Evolutionary conservation across 2,113 vertebrate genomes (phyloP).

Genomic region (Addax nasomaculatus): DNA sequence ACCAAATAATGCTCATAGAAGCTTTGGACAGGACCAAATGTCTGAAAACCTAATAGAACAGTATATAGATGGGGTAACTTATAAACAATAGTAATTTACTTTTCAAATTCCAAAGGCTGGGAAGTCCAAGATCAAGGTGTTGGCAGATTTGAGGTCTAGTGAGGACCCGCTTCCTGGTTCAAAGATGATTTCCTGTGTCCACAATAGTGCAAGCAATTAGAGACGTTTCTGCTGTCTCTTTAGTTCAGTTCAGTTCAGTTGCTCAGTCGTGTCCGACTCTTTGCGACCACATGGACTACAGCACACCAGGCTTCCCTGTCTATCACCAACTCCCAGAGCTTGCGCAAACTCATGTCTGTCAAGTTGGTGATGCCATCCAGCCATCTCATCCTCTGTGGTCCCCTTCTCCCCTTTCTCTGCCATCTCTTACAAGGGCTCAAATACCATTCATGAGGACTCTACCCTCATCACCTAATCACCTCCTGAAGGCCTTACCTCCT

Average conservation of each 20-base stretch:
- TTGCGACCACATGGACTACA: fast-evolving
- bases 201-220: not conserved
- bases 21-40: not conserved
- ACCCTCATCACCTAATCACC: not conserved
- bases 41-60: not conserved
- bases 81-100: not conserved
- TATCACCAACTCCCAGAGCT: not conserved
- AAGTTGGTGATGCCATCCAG: not conserved
- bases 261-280: not conserved
- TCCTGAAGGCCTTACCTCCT: not conserved
- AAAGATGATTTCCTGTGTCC: not conserved
- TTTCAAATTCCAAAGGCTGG: not conserved
- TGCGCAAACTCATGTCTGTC: not conserved
- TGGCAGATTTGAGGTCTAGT: not conserved
- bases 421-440: not conserved
- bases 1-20: not conserved
- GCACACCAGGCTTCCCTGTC: not conserved
- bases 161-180: not conserved
- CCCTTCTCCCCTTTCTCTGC: not conserved
- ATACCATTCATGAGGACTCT: not conserved
- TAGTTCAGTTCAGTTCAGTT: not conserved
- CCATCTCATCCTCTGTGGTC: not conserved
- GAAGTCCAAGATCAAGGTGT: not conserved
- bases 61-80: not conserved
- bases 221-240: not conserved